A percentile compares a stretch with the other conserved stretches of the same genome.
Evolutionary conservation across 2,113 vertebrate genomes (phyloP).

Genomic region (Phylloscopus trochiloides): DNA sequence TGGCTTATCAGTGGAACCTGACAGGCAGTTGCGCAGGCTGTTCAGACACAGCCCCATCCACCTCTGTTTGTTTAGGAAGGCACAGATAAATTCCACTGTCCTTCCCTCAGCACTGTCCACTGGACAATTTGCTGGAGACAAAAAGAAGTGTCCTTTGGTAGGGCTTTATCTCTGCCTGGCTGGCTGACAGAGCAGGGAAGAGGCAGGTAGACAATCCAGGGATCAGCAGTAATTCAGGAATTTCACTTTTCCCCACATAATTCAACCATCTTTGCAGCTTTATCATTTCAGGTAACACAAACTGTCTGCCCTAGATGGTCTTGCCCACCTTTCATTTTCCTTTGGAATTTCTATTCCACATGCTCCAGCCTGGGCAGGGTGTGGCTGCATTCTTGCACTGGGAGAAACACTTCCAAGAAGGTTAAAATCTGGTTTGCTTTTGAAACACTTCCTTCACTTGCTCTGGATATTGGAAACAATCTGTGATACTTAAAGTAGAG

Average conservation of each 20-base stretch:
- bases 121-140: neutral
- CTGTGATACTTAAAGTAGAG: neutral
- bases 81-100: neutral
- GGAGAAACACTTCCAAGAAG: neutral
- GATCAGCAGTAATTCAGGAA: neutral
- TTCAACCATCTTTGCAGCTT: neutral
- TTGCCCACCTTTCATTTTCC: neutral
- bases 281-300: neutral
- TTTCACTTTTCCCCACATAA: accelerated
- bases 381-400: neutral
- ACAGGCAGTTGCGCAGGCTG: neutral
- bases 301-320: neutral
- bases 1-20: neutral
- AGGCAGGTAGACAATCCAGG: neutral
- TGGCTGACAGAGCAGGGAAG: neutral
- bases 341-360: neutral
- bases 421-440: neutral
- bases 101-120: neutral
- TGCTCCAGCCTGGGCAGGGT: neutral
- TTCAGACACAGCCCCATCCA: neutral
- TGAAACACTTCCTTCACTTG: neutral
- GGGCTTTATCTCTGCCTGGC: neutral
- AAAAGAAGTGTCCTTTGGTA: neutral
- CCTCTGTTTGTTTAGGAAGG: neutral
- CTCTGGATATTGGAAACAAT: neutral